These are phyloP conservation scores for Nomada fabriciana DNA, from an alignment of 2,888 invertebrate species.

Conservation along the genomic window DNA sequence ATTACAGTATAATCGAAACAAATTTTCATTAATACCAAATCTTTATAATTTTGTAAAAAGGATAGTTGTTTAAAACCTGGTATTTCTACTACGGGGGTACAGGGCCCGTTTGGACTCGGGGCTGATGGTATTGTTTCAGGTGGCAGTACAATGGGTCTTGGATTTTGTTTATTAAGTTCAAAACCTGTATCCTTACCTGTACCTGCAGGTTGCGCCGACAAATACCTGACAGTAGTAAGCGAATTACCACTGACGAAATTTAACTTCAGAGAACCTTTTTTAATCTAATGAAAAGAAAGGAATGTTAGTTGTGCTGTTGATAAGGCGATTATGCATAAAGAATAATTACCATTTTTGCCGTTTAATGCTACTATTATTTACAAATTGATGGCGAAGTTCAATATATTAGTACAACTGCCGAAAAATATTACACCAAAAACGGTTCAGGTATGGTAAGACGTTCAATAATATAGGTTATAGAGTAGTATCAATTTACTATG, in stretches of 20 bases:
- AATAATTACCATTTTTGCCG: conserved; percentile 48
- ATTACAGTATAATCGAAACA: neutral
- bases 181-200: conserved; percentile 42
- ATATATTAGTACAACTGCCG: conserved; percentile 8
- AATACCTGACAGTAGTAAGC: conserved; percentile 23
- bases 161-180: neutral
- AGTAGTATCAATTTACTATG: neutral
- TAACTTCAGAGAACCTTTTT: conserved; percentile 48
- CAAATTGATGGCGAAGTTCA: neutral
- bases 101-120: conserved; percentile 36
- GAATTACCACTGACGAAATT: conserved; percentile 38
- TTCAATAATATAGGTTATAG: conserved; percentile 32
- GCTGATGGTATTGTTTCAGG: conserved; percentile 45
- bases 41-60: conserved; percentile 12
- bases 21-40: conserved; percentile 2
- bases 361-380: conserved; percentile 14
- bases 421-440: neutral
- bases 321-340: neutral
- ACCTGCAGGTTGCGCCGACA: conserved; percentile 35
- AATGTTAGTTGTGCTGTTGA: neutral
- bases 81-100: conserved; percentile 50
- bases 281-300: conserved; percentile 50
- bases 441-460: neutral
- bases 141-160: conserved; percentile 39
- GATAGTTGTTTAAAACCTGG: conserved; percentile 46